phyloP scores from a whole-genome alignment of 2,113 vertebrate genomes.

The Serilophus lunatus region DNA sequence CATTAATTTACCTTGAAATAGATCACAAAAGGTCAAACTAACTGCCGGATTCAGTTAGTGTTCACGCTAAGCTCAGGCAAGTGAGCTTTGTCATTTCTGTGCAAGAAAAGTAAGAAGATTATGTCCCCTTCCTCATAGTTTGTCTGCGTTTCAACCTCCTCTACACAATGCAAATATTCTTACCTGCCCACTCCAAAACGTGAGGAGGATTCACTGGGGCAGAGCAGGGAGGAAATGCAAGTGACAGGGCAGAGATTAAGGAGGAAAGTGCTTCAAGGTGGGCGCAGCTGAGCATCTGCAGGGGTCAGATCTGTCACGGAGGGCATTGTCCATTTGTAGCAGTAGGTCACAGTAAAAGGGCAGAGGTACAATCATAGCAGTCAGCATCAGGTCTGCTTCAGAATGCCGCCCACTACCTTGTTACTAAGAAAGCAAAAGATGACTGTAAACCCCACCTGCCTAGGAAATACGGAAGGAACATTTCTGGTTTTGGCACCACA shows the following conservation, averaged over 20 bases:
- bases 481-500: neutral
- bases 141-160: neutral
- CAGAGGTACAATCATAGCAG: neutral
- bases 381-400: neutral
- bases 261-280: neutral
- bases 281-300: neutral
- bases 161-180: neutral
- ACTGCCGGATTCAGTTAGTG: neutral
- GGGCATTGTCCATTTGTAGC: neutral
- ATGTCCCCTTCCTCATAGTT: neutral
- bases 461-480: neutral
- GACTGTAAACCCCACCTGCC: neutral
- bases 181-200: neutral
- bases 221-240: neutral
- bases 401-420: neutral
- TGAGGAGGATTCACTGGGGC: neutral
- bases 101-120: neutral
- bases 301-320: neutral
- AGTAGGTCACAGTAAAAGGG: neutral
- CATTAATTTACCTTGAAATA: conserved; percentile 29
- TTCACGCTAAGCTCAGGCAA: neutral
- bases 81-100: neutral
- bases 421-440: neutral
- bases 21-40: conserved; percentile 16
- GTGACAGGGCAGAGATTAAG: neutral